Conservation (phyloP, 2,113 vertebrate species). For the Recurvirostra avosetta region DNA sequence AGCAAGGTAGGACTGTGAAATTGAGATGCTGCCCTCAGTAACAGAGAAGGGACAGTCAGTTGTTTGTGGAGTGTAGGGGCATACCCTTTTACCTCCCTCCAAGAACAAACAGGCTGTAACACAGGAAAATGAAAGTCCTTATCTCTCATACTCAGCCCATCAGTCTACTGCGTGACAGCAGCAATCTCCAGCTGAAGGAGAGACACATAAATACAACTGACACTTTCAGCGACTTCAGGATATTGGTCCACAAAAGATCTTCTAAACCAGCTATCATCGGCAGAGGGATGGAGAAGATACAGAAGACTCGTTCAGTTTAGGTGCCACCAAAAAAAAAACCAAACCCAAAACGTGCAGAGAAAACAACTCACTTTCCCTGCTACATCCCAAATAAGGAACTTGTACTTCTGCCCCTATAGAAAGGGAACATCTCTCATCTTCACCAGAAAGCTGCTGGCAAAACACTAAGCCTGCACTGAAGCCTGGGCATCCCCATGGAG, state of each 20-base stretch:
- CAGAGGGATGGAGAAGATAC: background rate
- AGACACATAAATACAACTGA: slow-evolving; percentile 8
- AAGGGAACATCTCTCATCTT: background rate
- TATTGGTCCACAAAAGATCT: background rate
- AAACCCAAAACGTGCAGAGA: background rate
- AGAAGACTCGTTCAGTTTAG: background rate
- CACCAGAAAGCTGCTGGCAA: background rate
- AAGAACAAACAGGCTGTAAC: background rate
- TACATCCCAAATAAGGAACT: background rate
- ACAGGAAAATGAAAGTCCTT: background rate
- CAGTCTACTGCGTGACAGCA: background rate
- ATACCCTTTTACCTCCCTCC: background rate
- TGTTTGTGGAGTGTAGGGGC: background rate
- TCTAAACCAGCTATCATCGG: background rate
- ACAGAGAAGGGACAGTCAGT: background rate
- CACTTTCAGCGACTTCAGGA: background rate
- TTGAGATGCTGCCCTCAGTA: background rate
- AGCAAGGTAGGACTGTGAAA: background rate
- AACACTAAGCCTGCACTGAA: background rate
- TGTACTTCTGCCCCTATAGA: background rate
- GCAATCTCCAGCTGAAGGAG: background rate
- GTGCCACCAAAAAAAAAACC: background rate
- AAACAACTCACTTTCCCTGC: background rate
- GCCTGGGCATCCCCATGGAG: background rate
- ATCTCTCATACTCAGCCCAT: background rate